Conservation (phyloP, 2,113 vertebrate species). For the Arizona elegans region DNA sequence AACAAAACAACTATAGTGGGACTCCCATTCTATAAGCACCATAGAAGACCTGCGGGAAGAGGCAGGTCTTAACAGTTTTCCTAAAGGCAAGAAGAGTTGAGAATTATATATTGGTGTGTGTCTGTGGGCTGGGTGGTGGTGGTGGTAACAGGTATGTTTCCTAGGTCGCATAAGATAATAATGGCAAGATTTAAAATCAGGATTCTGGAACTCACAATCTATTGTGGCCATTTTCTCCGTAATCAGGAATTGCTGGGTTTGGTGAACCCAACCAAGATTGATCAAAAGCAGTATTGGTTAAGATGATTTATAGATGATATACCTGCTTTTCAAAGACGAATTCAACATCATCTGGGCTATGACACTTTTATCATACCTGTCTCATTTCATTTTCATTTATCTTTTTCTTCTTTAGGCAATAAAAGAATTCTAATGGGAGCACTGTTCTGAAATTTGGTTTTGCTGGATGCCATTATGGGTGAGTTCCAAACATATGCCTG, state of each 20-base stretch:
- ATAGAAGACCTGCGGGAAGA: not conserved
- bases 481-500: constrained; percentile 51
- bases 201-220: not conserved
- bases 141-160: not conserved
- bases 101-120: not conserved
- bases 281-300: not conserved
- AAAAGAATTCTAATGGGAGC: constrained; percentile 85
- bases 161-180: not conserved
- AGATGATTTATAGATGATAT: not conserved
- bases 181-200: not conserved
- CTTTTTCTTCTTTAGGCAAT: constrained; percentile 63
- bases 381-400: not conserved
- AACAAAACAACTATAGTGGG: not conserved
- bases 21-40: not conserved
- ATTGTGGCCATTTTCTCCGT: not conserved
- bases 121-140: no score
- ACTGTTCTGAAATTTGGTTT: constrained; percentile 79
- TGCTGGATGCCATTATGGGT: constrained; percentile 85
- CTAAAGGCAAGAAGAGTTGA: not conserved
- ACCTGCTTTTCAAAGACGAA: not conserved
- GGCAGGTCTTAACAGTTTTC: not conserved
- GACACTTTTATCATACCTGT: not conserved
- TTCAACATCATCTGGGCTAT: not conserved
- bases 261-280: not conserved
- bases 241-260: not conserved